Percentiles rank a stretch among this genome's conserved stretches.
phyloP scores from a whole-genome alignment of 1,140 invertebrate genomes.

The Formica exsecta region DNA sequence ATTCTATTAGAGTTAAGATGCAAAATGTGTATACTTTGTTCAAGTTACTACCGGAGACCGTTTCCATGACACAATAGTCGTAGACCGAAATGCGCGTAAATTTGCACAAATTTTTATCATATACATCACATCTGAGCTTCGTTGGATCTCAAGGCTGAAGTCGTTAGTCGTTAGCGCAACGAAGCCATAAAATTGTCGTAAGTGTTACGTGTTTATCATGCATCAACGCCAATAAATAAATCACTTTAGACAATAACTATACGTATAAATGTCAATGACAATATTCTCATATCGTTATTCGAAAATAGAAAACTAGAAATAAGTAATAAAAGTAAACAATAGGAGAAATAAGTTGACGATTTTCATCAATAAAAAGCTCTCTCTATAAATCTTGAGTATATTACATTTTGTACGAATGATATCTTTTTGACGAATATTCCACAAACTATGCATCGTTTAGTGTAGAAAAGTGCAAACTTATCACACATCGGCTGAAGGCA shows the following conservation, averaged over 20 bases:
- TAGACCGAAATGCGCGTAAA: neutral
- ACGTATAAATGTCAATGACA: neutral
- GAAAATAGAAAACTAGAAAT: neutral
- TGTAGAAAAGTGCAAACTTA: neutral
- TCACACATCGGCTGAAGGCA: neutral
- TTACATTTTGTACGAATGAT: no score
- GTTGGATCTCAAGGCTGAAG: slow-evolving; percentile 51
- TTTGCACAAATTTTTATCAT: neutral
- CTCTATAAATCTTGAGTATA: no score
- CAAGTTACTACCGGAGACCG: neutral
- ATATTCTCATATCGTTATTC: neutral
- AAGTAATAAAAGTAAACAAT: neutral
- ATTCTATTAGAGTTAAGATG: neutral
- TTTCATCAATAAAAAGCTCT: no score
- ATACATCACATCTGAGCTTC: neutral
- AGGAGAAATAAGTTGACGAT: no score
- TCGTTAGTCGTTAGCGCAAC: neutral
- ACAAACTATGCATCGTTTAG: neutral
- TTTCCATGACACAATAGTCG: neutral
- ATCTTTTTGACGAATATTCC: neutral
- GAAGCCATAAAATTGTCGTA: slow-evolving; percentile 60
- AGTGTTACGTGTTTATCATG: neutral
- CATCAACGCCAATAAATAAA: slow-evolving; percentile 22
- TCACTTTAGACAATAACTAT: neutral
- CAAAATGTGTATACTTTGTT: neutral